These are phyloP conservation scores for Myiopsitta monachus DNA, from an alignment of 2,113 vertebrate species.

Conservation along the genomic window DNA sequence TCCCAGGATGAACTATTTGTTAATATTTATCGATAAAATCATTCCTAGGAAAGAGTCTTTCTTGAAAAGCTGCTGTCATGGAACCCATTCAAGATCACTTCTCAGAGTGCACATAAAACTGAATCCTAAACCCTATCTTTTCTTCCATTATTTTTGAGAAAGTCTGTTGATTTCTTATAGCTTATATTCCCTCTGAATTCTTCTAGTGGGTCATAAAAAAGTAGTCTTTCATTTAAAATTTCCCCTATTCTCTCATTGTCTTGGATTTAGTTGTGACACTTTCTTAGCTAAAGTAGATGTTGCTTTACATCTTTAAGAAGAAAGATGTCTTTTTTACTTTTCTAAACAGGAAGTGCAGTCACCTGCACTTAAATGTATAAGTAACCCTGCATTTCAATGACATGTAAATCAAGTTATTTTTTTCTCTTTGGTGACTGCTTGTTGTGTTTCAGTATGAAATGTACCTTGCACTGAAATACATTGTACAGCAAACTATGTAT, in stretches of 20 bases:
- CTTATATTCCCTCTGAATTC: neutral
- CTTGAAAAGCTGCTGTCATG: neutral
- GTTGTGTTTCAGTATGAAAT: neutral
- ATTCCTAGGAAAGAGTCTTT: neutral
- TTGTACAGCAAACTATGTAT: neutral
- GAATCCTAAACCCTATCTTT: neutral
- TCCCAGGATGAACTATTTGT: neutral
- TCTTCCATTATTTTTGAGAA: neutral
- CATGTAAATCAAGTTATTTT: fast-evolving
- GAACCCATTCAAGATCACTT: neutral
- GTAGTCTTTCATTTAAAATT: neutral
- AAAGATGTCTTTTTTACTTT: neutral
- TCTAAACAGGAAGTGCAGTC: neutral
- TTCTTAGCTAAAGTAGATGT: neutral
- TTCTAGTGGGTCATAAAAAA: neutral
- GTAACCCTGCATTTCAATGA: neutral
- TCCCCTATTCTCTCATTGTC: neutral
- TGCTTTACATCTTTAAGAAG: neutral
- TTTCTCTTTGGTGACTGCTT: neutral
- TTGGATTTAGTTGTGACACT: neutral
- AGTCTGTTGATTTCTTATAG: neutral
- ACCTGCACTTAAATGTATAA: neutral
- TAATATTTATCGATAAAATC: neutral
- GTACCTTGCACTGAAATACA: neutral
- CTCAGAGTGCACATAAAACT: neutral